Conservation (phyloP, 1,140 invertebrate genomes). For the Cheumatopsyche charites region DNA sequence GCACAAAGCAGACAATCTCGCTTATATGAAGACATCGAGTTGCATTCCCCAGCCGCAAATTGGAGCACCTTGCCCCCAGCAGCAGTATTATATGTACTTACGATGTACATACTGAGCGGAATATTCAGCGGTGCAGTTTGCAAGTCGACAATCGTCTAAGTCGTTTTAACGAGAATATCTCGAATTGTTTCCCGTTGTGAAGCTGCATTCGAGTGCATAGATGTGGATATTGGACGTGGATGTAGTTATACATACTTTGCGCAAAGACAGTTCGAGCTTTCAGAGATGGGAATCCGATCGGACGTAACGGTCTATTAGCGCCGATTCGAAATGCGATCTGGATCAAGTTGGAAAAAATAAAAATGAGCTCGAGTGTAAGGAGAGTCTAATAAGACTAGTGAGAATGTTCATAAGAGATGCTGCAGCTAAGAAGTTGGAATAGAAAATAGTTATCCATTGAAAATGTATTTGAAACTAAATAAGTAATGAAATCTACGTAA, state of each 20-base stretch:
- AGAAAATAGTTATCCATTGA: no score
- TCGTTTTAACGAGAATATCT: slow-evolving; percentile 22
- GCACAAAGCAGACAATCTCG: no score
- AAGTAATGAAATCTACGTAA: no score
- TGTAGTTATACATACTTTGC: background rate
- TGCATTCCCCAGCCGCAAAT: slow-evolving; percentile 14
- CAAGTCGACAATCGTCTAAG: background rate
- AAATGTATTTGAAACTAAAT: no score
- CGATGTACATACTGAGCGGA: background rate
- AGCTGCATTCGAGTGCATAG: background rate
- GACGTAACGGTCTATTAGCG: background rate
- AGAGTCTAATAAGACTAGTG: no score
- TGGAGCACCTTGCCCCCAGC: slow-evolving; percentile 16
- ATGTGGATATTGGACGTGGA: no score
- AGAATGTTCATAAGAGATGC: no score
- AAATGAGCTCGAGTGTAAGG: background rate
- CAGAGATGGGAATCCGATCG: background rate
- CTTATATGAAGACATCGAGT: background rate
- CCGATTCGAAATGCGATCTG: background rate
- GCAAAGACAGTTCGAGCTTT: background rate
- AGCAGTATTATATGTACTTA: no score
- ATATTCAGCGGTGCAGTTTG: slow-evolving; percentile 16
- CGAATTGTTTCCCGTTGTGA: slow-evolving; percentile 1
- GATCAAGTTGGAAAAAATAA: background rate
- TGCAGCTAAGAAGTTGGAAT: no score